Base-by-base conservation (phyloP, 2,797 vertebrate genomes). In the Lophura swinhoii region DNA sequence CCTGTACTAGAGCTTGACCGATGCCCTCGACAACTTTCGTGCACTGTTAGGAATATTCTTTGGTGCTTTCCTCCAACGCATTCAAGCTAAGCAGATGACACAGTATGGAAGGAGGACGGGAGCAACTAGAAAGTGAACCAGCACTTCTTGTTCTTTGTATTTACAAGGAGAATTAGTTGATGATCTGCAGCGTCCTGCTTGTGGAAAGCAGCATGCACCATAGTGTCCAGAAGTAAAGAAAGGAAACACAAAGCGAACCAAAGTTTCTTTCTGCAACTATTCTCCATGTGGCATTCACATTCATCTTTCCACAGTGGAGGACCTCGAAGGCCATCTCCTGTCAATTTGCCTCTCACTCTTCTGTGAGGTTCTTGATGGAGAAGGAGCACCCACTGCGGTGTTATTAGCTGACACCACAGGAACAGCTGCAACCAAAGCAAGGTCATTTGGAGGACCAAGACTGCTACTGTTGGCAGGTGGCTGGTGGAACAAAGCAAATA, bases 61-160 rank as follows among this genome's bases (percentile, higher is more conserved):
- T 97, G 96, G 97, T 95, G 94, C 91, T 96, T 97, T 94, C 89
- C 92, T 95, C 93, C 91, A 43, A 48, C 6, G 35, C 72, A 63
- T 90, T 90, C 90, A 88, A 91, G 88, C 75, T 78, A 77, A 91
- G 53, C 89, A 85, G 93, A 73, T 59, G 78, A 88, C 51, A 85
- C 63, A 35, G 79, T 71, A 84, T 2, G 18, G 74, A 76, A 93
- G 76, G 76, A 92, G 82, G 88, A 95, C 9, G 68, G 93, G 97
- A 97, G 94, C 92, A 94, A 97, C 90, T 87, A 95, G 96, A 98
- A 99, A 99, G 99, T 99, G 99, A 99, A 98, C 99, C 99, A 98
- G 99, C 99, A 99, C 99, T 99, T 99, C 98, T 97, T 77, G 96
- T 91, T 93, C 88, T 66, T 88, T 8, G 80, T 90, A 88, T 88